These are phyloP conservation scores for Naja naja DNA, from an alignment of 2,113 vertebrate species.

Conservation along the genomic window DNA sequence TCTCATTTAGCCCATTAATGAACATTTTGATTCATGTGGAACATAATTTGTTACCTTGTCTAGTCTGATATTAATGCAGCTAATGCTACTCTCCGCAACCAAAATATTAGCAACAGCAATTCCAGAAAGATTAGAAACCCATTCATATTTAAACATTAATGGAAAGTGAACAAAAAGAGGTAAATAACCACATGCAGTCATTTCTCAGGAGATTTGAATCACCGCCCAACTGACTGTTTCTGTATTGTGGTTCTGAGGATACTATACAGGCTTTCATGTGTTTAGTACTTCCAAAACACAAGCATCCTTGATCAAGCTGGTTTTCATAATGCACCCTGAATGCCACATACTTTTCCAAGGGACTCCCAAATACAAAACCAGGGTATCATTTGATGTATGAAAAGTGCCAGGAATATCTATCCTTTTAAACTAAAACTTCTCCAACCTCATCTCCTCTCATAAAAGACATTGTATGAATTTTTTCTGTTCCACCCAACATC, in stretches of 20 bases:
- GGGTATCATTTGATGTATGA: not conserved
- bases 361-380: not conserved
- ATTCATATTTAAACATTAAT: not conserved
- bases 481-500: not conserved
- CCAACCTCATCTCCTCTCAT: not conserved
- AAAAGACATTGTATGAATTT: not conserved
- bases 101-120: not conserved
- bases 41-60: not conserved
- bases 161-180: not conserved
- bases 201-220: not conserved
- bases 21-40: not conserved
- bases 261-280: not conserved
- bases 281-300: not conserved
- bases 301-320: not conserved
- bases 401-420: not conserved
- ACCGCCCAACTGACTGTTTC: not conserved
- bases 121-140: not conserved
- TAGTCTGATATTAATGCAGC: not conserved
- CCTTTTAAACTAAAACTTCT: not conserved
- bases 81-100: not conserved
- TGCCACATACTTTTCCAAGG: not conserved
- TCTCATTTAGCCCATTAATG: not conserved
- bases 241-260: not conserved
- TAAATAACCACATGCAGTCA: not conserved
- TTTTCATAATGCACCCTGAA: not conserved